These are phyloP conservation scores for Xiphorhynchus elegans DNA, from an alignment of 2,113 vertebrate species.

Conservation along the genomic window DNA sequence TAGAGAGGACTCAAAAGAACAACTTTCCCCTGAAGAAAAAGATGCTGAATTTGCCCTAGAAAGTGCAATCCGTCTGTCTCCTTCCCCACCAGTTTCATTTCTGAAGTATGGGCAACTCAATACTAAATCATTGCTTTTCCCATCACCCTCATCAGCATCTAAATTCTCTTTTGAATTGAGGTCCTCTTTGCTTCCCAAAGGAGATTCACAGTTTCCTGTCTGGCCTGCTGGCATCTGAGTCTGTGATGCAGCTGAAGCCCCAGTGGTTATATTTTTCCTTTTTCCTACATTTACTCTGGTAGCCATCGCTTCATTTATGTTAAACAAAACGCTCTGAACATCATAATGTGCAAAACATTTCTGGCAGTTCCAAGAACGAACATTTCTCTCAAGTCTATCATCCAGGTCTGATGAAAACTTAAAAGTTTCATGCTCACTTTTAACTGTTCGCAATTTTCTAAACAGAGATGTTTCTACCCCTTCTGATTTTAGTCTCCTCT, in stretches of 20 bases:
- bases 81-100: conserved; percentile 95
- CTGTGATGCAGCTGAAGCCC: conserved; percentile 93
- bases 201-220: conserved; percentile 83
- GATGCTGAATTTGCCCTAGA: conserved; percentile 87
- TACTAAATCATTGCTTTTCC: conserved; percentile 92
- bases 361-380: conserved; percentile 86
- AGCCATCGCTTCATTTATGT: conserved; percentile 92
- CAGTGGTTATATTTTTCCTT: conserved; percentile 95
- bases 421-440: conserved; percentile 89
- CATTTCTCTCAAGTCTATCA: conserved; percentile 79
- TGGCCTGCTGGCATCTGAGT: conserved; percentile 74
- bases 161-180: conserved; percentile 92
- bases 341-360: conserved; percentile 97
- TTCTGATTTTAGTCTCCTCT: conserved; percentile 89
- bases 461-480: conserved; percentile 90
- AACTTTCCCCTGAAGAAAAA: conserved; percentile 86
- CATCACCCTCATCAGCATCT: conserved; percentile 93
- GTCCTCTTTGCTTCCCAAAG: conserved; percentile 92
- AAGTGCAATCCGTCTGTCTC: conserved; percentile 90
- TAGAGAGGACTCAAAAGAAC: conserved; percentile 94
- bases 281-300: conserved; percentile 85
- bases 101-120: conserved; percentile 91
- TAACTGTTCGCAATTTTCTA: conserved; percentile 88
- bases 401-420: conserved; percentile 85
- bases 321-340: conserved; percentile 95